Evolutionary conservation across 2,888 invertebrate species (phyloP), one percentile per base, ranked within the genome.

Genomic region (Tiliacea citrago): DNA sequence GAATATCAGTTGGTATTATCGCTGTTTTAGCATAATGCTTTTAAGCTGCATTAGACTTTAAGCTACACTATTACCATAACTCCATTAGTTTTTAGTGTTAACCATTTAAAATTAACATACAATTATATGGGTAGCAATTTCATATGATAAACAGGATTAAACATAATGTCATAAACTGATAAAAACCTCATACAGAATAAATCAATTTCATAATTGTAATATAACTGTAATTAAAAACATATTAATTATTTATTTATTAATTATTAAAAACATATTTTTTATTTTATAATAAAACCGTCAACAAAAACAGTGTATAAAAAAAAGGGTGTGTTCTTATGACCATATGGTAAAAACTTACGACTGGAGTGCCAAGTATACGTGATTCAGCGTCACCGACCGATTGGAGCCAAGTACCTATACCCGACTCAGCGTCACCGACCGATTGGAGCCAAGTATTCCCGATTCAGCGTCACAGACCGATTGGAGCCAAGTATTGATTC

Each of bases 101-200:
- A 61, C 75, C 47, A 66, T 77, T 73, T 79, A 73, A 77, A 77
- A 77, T 77, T 74, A 66, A n/a, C 81, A 77, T 77, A 61, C 35
- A 66, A 74, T 74, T 57, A 49, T n/a, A 18, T 4, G 12, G n/a
- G n/a, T 24, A 18, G n/a, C 18, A 18, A 39, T 7, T n/a, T 66
- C n/a, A 55, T 66, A 12, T n/a, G 66, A n/a, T 47, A 16, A 42
- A 29, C 29, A 45, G 51, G 42, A 51, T 60, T 60, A 70, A 49
- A 29, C 16, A 47, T 12, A n/a, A 9, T 65, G 7, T 39, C 4
- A 42, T 67, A 18, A 24, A 18, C 24, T 35, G 47, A 18, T 16
- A 16, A 53, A 57, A 70, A 8, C 1, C 29, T 21, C 4, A 9
- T 49, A 24, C 39, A 13, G 8, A 63, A n/a, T 57, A 12, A 61